Evolutionary conservation across 2,113 vertebrate species (phyloP).

Genomic region (Cavia aperea): DNA sequence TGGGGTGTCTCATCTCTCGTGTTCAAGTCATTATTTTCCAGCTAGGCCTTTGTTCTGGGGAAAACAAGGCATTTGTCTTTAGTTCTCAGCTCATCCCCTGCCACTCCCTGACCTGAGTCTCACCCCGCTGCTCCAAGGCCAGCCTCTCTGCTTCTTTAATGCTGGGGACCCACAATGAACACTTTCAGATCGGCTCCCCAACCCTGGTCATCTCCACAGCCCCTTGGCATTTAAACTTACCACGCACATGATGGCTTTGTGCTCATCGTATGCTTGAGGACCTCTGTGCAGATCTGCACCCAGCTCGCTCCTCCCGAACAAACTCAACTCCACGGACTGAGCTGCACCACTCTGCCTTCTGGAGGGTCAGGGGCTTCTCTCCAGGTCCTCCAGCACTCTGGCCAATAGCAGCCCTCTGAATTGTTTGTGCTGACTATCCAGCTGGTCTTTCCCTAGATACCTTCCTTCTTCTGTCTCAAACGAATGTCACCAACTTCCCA

Average conservation of each 20-base stretch:
- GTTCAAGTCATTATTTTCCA: neutral
- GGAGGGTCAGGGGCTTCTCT: neutral
- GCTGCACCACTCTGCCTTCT: neutral
- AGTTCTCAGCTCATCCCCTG: neutral
- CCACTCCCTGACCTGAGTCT: neutral
- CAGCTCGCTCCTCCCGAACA: neutral
- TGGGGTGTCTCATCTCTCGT: neutral
- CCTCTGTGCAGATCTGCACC: neutral
- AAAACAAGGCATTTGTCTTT: neutral
- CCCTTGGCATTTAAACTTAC: neutral
- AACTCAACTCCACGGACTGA: neutral
- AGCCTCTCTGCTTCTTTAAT: neutral
- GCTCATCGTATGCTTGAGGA: neutral
- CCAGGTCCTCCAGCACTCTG: neutral
- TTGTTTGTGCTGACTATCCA: neutral
- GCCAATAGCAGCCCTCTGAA: neutral
- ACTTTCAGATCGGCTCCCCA: neutral
- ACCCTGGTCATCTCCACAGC: neutral
- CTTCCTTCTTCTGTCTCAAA: neutral
- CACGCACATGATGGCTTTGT: neutral
- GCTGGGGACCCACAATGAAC: neutral
- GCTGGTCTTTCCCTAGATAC: neutral
- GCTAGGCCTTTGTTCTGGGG: neutral
- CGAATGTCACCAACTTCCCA: slow-evolving; percentile 21
- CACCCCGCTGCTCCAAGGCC: neutral